Evolutionary conservation across 2,888 invertebrate species (phyloP), one percentile per base, ranked within the genome.

Genomic region (Prosopocoilus inquinatus): DNA sequence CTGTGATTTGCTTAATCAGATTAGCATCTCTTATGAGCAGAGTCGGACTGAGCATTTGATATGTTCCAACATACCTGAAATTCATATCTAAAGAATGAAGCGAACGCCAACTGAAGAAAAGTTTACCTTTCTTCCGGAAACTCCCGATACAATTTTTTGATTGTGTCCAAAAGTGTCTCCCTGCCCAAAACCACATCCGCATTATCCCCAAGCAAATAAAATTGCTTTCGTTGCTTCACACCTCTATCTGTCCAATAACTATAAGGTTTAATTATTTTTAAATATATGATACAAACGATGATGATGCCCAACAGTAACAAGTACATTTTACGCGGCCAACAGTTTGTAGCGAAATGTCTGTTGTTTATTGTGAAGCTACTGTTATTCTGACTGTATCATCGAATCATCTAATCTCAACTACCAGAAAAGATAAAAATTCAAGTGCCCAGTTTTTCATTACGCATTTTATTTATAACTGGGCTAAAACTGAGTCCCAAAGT

Each of bases 1-100:
- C 67, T 0, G 69, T 71, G 2, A 77, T 70, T 52, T 68, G 65
- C 56, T 75, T 76, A 39, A 75, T 72, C 9, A 76, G 52, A 16
- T 76, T 74, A 7, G 60, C 58, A 57, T 70, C 70, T 49, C 58
- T 59, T 13, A 71, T 43, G 4, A 67, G 45, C 16, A 71, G 57
- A 8, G 50, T 54, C 3, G 67, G 68, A 7, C 48, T 13, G 5
- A 57, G 60, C 7, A 63, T 61, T 57, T 66, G 62, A 48, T 67
- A 67, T 3, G 63, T 33, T 7, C 67, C 70, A 35, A 62, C 47
- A 49, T 65, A 70, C 60, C 70, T 70, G 41, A 46, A 64, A 58
- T 20, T 20, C 5, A 5, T 20, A 5, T 20, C 5, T 55, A 1
- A 38, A 11, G n/a, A n/a, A n/a, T n/a, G n/a, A 11, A 38, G 4